Base-by-base conservation (phyloP, 2,888 invertebrate genomes). In the Drosophila mulleri region DNA sequence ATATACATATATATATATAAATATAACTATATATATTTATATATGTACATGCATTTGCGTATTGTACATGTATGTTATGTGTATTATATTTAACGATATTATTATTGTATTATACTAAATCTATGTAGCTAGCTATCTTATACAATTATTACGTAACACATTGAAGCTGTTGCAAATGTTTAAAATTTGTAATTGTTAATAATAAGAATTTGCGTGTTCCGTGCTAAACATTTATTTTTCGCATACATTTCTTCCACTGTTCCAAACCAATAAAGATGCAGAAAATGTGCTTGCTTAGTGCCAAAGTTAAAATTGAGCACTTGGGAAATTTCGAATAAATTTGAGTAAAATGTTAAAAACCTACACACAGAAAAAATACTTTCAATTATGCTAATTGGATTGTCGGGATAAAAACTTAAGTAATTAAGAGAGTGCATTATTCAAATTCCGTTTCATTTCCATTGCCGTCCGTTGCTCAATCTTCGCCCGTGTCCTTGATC, bases 31-130 rank as follows among this genome's bases (percentile, higher is more conserved):
- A 66, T 78, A 42, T 58, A 67, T 69, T 62, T 81, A 39, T 63
- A 63, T 82, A 66, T 78, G 69, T 75, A 80, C 78, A 62, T 67
- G 57, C 79, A 79, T 72, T 82, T 72, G 60, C 67, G 53, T 67
- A 72, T 71, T 80, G 75, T 78, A 70, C 79, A 81, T 37, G 59
- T 65, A 50, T 72, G 77, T 82, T 73, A 56, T 83, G 71, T 86
- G 71, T 71, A 75, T 76, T 78, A 78, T 81, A 79, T 78, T 68
- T 69, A 79, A 78, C 44, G 63, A 81, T 86, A 86, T 86, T 78
- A 72, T 66, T 76, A 64, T 59, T 73, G 62, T 83, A 69, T 69
- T 67, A 83, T 66, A 58, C 53, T 44, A 79, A 69, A 66, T 67
- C 52, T 57, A 64, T 58, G 58, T 76, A 72, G 66, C 72, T 83